Percentiles rank a stretch among this genome's conserved stretches.
Conservation (phyloP, 2,888 invertebrate species). For the Athalia circularis region DNA sequence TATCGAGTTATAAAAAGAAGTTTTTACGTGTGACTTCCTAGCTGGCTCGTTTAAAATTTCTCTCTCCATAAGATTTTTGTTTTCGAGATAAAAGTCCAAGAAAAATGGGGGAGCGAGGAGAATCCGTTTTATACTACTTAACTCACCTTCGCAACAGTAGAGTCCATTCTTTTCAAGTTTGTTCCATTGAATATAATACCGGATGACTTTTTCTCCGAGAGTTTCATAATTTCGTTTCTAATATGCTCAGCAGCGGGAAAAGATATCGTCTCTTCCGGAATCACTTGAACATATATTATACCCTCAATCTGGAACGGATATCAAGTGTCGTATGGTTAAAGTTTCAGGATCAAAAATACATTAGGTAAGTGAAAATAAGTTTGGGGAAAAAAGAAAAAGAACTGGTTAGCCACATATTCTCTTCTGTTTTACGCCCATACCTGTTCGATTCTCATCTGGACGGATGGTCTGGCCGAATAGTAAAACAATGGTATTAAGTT, state of each 20-base stretch:
- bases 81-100: not conserved
- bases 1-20: no score
- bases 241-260: constrained; percentile 91
- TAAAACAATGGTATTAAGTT: constrained; percentile 77
- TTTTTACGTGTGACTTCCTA: no score
- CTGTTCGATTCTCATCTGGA: constrained; percentile 59
- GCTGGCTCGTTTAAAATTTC: no score
- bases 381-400: no score
- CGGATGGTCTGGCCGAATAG: constrained; percentile 75
- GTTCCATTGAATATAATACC: constrained; percentile 75
- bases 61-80: no score
- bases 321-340: not conserved
- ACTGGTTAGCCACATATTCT: constrained; percentile 60
- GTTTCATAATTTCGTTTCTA: constrained; percentile 73
- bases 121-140: not conserved
- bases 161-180: constrained; percentile 78
- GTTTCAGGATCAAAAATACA: no score
- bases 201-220: constrained; percentile 56
- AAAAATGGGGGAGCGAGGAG: constrained; percentile 19
- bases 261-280: constrained; percentile 82
- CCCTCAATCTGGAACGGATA: constrained; percentile 66
- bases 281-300: constrained; percentile 77
- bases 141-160: constrained; percentile 79
- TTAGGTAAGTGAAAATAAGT: no score
- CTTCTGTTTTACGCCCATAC: constrained; percentile 55